Evolutionary conservation across 2,797 vertebrate genomes (phyloP).

Genomic region (Coccyzus lansbergi): DNA sequence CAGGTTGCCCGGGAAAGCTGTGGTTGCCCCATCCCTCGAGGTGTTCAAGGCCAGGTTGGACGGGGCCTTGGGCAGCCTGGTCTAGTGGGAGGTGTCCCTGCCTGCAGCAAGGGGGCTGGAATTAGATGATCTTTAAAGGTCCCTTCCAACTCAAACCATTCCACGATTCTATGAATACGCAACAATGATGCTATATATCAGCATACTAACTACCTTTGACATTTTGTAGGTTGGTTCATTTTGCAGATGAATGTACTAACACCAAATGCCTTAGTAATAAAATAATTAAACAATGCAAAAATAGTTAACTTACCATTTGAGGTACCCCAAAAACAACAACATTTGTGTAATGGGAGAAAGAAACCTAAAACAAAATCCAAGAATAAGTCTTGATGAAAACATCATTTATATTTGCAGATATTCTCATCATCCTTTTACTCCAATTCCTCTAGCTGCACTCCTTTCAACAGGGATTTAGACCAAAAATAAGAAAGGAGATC

Average conservation of each 20-base stretch:
- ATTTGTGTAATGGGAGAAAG: constrained; percentile 88
- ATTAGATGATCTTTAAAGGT: no score
- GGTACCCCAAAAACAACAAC: constrained; percentile 96
- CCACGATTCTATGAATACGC: background rate
- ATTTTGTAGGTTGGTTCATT: background rate
- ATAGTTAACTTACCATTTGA: constrained; percentile 89
- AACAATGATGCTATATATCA: background rate
- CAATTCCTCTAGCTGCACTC: background rate
- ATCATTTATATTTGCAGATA: background rate
- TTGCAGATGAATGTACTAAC: background rate
- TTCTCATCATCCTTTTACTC: background rate
- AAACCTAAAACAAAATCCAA: constrained; percentile 80
- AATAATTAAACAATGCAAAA: background rate
- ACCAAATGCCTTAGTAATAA: background rate
- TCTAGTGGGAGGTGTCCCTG: no score
- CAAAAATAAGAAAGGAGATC: background rate
- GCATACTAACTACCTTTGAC: background rate
- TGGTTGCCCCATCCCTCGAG: no score
- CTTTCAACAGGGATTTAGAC: background rate
- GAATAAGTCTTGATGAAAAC: background rate
- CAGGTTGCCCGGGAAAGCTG: no score
- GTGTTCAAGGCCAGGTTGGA: no score
- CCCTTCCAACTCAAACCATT: no score
- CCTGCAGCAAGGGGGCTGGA: no score
- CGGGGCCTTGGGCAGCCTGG: no score